Evolutionary conservation across 2,113 vertebrate genomes (phyloP).

Genomic region (Planiliza haematocheilus): DNA sequence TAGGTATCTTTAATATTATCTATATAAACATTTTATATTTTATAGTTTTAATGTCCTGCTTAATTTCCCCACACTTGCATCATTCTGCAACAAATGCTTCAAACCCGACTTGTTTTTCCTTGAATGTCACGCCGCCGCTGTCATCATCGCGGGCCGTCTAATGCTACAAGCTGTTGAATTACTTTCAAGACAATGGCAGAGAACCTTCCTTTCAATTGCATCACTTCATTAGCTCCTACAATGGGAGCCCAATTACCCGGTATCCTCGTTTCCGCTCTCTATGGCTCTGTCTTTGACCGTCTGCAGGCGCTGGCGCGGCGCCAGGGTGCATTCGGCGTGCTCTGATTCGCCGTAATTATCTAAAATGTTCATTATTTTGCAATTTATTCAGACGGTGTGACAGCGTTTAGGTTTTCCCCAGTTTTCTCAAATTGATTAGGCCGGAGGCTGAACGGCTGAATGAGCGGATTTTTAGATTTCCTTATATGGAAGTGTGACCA

Average conservation of each 20-base stretch:
- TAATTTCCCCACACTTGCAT: too few relatives aligned
- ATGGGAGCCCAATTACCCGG: constrained; percentile 71
- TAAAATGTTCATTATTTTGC: constrained; percentile 72
- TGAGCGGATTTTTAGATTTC: constrained; percentile 2
- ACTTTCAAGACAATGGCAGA: constrained; percentile 53
- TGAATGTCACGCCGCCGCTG: constrained; percentile 7
- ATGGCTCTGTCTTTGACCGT: constrained; percentile 57
- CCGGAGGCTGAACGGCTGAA: constrained; percentile 36
- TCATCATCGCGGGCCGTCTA: constrained; percentile 3
- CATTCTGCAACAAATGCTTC: background rate
- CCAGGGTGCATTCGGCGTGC: constrained; percentile 65
- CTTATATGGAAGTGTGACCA: constrained; percentile 23
- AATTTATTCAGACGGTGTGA: constrained; percentile 62
- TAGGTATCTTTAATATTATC: too few relatives aligned
- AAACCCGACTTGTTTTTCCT: constrained; percentile 22
- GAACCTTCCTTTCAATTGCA: constrained; percentile 54
- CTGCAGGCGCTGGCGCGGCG: constrained; percentile 56
- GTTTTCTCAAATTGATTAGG: constrained; percentile 46
- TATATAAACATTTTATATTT: constrained; percentile 12
- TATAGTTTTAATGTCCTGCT: constrained; percentile 52
- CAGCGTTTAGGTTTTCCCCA: constrained; percentile 61
- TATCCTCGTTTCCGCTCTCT: constrained; percentile 54
- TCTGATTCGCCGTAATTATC: constrained; percentile 67
- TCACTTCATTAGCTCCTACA: constrained; percentile 75
- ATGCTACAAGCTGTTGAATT: constrained; percentile 42